phyloP scores from a whole-genome alignment of 2,888 invertebrate species.

The Catocala nupta region DNA sequence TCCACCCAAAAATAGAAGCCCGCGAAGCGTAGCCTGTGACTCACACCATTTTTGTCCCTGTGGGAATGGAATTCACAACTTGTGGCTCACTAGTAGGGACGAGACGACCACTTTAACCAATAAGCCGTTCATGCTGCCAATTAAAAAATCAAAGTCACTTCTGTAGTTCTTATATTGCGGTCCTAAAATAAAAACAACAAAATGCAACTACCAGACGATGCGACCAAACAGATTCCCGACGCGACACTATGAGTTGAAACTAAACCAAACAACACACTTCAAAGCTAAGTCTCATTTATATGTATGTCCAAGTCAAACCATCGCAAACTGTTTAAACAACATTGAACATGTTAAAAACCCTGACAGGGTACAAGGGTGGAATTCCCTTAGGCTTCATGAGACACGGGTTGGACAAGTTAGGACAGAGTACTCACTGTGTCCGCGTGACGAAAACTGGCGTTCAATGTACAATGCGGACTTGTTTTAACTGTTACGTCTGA shows the following conservation, averaged over 20 bases:
- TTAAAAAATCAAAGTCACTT: too few species aligned
- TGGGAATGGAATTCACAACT: too few species aligned
- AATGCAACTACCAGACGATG: too few species aligned
- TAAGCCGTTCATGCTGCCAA: too few species aligned
- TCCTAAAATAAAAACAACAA: too few species aligned
- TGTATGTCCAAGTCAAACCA: background rate
- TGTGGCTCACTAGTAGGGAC: too few species aligned
- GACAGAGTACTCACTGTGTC: constrained; percentile 4
- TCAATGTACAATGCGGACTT: background rate
- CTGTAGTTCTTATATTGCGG: too few species aligned
- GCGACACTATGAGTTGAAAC: background rate
- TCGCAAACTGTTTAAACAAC: constrained; percentile 38
- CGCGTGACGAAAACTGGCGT: background rate
- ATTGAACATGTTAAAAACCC: constrained; percentile 45
- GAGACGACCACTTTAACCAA: too few species aligned
- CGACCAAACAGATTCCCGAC: too few species aligned
- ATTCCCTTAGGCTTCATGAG: constrained; percentile 34
- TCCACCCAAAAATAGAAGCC: too few species aligned
- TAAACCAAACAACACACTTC: background rate
- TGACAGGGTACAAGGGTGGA: constrained; percentile 40
- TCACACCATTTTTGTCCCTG: too few species aligned
- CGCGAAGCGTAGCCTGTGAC: too few species aligned
- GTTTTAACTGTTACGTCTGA: background rate
- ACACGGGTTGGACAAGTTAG: constrained; percentile 28
- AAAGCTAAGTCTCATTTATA: background rate